Evolutionary conservation across 2,888 invertebrate genomes (phyloP).

Genomic region (Matsumyia berberina): DNA sequence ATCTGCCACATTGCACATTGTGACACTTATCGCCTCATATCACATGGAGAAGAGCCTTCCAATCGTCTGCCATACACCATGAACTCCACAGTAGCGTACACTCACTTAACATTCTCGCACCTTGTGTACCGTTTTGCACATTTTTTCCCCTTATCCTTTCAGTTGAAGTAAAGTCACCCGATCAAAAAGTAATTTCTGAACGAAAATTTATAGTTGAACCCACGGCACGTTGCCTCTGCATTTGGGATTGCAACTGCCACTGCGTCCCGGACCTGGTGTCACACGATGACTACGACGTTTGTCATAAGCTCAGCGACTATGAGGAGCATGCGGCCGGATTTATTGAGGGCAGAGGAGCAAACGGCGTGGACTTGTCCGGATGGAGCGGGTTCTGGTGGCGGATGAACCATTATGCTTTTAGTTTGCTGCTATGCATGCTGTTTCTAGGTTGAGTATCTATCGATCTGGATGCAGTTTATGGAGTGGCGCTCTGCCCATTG

Average conservation of each 20-base stretch:
- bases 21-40: constrained; percentile 22
- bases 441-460: constrained; percentile 77
- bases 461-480: constrained; percentile 24
- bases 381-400: constrained; percentile 47
- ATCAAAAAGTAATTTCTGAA: constrained; percentile 73
- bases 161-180: constrained; percentile 75
- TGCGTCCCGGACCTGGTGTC: constrained; percentile 79
- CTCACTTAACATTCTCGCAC: constrained; percentile 35
- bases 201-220: constrained; percentile 79
- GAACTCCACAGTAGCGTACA: not conserved
- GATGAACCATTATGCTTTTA: constrained; percentile 56
- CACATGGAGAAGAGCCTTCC: not conserved
- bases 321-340: constrained; percentile 79
- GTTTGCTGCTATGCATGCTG: constrained; percentile 75
- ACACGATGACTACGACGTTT: constrained; percentile 78
- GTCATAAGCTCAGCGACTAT: constrained; percentile 77
- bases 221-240: constrained; percentile 81
- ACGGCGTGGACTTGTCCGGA: constrained; percentile 42
- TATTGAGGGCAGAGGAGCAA: constrained; percentile 62
- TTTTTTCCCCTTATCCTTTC: constrained; percentile 61
- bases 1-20: constrained; percentile 41
- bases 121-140: constrained; percentile 11
- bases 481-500: constrained; percentile 24
- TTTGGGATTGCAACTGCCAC: constrained; percentile 81
- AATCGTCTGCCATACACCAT: not conserved